Percentiles rank a stretch among this genome's conserved stretches.
Conservation (phyloP, 1,140 invertebrate genomes). For the Nephotettix cincticeps region DNA sequence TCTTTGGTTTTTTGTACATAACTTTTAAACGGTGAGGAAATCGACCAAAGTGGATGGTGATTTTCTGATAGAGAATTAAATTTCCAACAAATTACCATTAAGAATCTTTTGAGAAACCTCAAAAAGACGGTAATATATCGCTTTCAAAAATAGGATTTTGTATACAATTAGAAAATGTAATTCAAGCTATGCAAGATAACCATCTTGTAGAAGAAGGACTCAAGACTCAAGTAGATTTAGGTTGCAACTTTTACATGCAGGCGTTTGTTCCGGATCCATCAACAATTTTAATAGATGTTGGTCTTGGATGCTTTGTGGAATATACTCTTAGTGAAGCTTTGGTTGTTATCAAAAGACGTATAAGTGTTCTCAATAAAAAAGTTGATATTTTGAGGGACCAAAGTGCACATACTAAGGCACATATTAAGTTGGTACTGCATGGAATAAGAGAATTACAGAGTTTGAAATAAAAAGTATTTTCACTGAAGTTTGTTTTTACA, state of each 20-base stretch:
- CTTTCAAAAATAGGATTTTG: slow-evolving; percentile 69
- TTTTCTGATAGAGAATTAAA: no score
- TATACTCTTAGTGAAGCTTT: slow-evolving; percentile 69
- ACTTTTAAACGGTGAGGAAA: no score
- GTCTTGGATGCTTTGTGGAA: slow-evolving; percentile 73
- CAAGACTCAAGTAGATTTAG: slow-evolving; percentile 77
- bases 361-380: slow-evolving; percentile 62
- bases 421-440: slow-evolving; percentile 76
- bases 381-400: slow-evolving; percentile 61
- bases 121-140: slow-evolving; percentile 58
- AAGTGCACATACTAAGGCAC: slow-evolving; percentile 68
- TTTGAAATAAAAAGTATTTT: slow-evolving; percentile 24
- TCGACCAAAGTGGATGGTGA: no score
- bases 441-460: slow-evolving; percentile 57
- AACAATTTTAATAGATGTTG: slow-evolving; percentile 69
- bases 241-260: slow-evolving; percentile 73
- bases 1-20: no score
- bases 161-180: slow-evolving; percentile 64
- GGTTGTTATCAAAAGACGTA: slow-evolving; percentile 66
- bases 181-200: slow-evolving; percentile 56
- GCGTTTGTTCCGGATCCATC: slow-evolving; percentile 67
- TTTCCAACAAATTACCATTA: no score
- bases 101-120: slow-evolving; percentile 59
- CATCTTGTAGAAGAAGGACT: slow-evolving; percentile 56
- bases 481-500: no score